These are phyloP conservation scores for Paramuricea clavata DNA, from an alignment of 92 coral and sea anemone genomes.

Conservation along the genomic window DNA sequence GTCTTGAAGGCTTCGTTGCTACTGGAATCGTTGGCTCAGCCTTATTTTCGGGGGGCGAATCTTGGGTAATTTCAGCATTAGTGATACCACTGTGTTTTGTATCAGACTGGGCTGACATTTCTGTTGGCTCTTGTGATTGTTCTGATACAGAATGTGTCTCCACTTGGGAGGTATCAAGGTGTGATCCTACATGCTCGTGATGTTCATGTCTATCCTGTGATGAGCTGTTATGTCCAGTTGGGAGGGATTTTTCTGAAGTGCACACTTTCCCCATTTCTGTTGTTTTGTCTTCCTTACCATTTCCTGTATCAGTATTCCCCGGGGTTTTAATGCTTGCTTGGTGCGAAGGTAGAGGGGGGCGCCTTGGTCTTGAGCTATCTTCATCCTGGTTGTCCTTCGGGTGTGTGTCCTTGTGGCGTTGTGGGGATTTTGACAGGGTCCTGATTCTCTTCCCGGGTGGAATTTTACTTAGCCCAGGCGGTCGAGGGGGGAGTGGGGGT, in stretches of 20 bases:
- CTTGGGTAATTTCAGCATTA: neutral
- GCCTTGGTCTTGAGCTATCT: slow-evolving; percentile 11
- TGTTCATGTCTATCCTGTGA: neutral
- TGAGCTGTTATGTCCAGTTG: neutral
- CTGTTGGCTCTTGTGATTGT: neutral
- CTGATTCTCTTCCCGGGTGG: neutral
- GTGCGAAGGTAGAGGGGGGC: slow-evolving; percentile 17
- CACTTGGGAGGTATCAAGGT: neutral
- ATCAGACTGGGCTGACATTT: neutral
- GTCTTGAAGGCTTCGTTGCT: neutral
- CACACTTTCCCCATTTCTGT: neutral
- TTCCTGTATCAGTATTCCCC: neutral
- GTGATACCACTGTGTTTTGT: neutral
- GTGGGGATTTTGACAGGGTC: neutral
- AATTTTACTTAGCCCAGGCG: neutral
- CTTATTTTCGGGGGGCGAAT: neutral
- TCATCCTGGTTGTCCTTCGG: neutral
- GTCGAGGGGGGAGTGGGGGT: slow-evolving; percentile 47
- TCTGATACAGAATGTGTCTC: neutral
- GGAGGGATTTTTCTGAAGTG: neutral
- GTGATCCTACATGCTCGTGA: neutral
- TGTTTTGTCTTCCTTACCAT: neutral
- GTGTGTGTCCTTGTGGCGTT: neutral
- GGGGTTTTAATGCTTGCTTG: neutral
- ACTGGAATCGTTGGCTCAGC: neutral